Base-by-base conservation (phyloP, 1,140 invertebrate species). In the Lepidurus arcticus region DNA sequence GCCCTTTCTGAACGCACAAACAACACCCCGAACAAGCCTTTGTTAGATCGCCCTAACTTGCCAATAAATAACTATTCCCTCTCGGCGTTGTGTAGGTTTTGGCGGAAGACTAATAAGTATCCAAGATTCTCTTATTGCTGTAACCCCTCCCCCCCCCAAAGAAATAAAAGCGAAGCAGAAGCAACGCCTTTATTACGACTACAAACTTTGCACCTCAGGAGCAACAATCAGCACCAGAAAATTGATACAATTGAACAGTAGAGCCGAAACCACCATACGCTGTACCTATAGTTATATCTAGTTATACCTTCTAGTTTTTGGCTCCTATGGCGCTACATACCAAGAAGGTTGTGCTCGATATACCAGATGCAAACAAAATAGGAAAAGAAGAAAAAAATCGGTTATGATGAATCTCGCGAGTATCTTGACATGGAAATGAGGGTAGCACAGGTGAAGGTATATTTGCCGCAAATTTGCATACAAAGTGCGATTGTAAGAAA, bases 391-490 rank as follows among this genome's bases (percentile, higher is more conserved):
- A 65, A 65, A 65, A 21, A 21, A 13, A 7, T n/a, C n/a, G 53
- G 53, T 65, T 65, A 34, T 21, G 53, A 65, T 65, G 53, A 65
- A 65, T 65, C 53, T 21, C 6, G 53, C 53, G 16, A 65, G 53
- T 65, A 65, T 65, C 53, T 65, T 65, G 53, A 65, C 53, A 65
- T 65, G 53, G 53, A 65, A 65, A 65, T 65, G 53, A 65, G 53
- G 53, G 53, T 65, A 65, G 53, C 53, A 65, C 21, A 65, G 53
- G 53, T 65, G 53, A 65, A 21, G 53, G 53, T 34, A 34, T 3
- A 65, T 65, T n/a, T 65, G 53, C 53, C 53, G 53, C 53, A 65
- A 21, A 65, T 65, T 65, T 65, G 53, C 53, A 65, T 65, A 65
- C 53, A 65, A 65, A 65, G 53, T 65, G 53, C 53, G 53, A 65